Evolutionary conservation across 2,888 invertebrate genomes (phyloP).

Genomic region (Sminthurinus aureus): DNA sequence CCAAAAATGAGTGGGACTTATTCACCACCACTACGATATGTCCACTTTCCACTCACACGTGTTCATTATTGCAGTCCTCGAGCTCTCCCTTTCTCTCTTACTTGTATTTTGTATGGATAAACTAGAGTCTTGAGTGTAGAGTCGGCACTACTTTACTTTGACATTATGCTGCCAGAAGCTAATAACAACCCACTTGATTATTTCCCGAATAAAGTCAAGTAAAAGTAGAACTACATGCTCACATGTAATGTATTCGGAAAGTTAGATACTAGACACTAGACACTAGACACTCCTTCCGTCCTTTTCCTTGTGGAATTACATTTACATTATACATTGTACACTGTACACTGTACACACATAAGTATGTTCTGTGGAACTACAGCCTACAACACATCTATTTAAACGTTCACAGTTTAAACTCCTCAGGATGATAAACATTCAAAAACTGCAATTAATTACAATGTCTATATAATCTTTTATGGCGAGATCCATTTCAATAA

Average conservation of each 20-base stretch:
- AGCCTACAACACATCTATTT: too few species aligned
- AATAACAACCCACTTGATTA: slow-evolving; percentile 31
- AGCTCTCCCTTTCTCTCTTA: not conserved
- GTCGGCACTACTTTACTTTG: not conserved
- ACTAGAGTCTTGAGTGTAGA: too few species aligned
- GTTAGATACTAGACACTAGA: slow-evolving; percentile 1
- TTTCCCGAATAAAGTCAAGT: slow-evolving; percentile 12
- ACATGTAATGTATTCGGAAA: not conserved
- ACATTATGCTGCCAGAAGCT: not conserved
- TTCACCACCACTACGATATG: slow-evolving; percentile 28
- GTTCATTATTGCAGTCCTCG: slow-evolving; percentile 1
- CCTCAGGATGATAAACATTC: too few species aligned
- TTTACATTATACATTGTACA: too few species aligned
- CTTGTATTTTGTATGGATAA: too few species aligned
- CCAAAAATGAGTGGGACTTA: slow-evolving; percentile 33
- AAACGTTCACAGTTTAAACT: too few species aligned
- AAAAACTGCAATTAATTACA: too few species aligned
- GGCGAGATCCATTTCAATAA: too few species aligned
- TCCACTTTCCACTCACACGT: slow-evolving; percentile 39
- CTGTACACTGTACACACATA: too few species aligned
- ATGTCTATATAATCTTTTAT: too few species aligned
- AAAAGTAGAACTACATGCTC: not conserved
- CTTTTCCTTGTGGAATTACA: not conserved
- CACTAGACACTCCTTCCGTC: slow-evolving; percentile 20
- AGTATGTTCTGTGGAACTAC: too few species aligned